Evolutionary conservation across 2,888 invertebrate genomes (phyloP), one percentile per base, ranked within the genome.

Genomic region (Eupithecia exiguata): DNA sequence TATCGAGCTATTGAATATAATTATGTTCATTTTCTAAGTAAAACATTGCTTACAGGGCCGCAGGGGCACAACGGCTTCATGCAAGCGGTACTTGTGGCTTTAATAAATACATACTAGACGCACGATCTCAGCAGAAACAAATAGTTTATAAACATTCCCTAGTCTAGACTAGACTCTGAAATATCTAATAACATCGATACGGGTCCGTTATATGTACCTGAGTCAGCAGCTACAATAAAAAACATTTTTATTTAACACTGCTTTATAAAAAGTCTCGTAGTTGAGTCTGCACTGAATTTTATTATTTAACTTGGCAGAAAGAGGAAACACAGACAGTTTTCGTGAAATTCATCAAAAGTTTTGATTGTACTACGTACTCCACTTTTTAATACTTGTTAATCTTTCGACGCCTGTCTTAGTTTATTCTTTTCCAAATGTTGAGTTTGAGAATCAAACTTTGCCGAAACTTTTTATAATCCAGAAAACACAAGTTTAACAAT

Each of bases 281-380:
- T 86, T 74, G 86, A 86, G 82, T 85, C 84, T 87, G 84, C 85
- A 82, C 85, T 85, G 84, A 86, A 88, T 91, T 91, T 91, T 91
- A 90, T 92, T 91, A 91, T 91, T 89, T 85, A 90, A 91, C 88
- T 91, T 88, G 85, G 86, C 88, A 86, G 87, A 91, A 91, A 90
- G 90, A 89, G 89, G 89, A 91, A 92, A 91, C 92, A 92, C 91
- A 91, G 91, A 89, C 90, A 91, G 88, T 92, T 91, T 90, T 88
- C 86, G 81, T 83, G 88, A 88, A 93, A 92, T 93, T 93, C 92
- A 93, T 93, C 91, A 93, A 93, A 94, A 93, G 86, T 94, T 94
- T 92, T 92, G 92, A 93, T 93, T 92, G 89, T 90, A 92, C 92
- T 91, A 91, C 90, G 89, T 90, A 89, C 84, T 87, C 83, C 83